These are phyloP conservation scores for Aphyosemion australe DNA, from an alignment of 2,113 vertebrate species.

Conservation along the genomic window DNA sequence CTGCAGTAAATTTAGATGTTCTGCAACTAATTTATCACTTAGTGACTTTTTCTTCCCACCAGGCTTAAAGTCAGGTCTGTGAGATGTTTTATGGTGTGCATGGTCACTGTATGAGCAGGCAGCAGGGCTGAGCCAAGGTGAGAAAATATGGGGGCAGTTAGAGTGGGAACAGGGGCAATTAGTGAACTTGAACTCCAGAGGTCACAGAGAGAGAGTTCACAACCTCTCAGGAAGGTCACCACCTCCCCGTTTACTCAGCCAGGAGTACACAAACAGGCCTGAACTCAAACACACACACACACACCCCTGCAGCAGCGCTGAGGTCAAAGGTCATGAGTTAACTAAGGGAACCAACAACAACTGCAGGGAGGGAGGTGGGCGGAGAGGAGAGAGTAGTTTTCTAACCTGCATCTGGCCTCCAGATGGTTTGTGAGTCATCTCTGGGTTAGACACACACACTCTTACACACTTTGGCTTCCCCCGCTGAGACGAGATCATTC, in stretches of 20 bases:
- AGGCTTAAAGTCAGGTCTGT: not conserved
- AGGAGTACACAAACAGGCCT: slow-evolving; percentile 39
- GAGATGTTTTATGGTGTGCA: not conserved
- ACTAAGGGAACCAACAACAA: slow-evolving; percentile 67
- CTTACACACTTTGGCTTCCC: slow-evolving; percentile 64
- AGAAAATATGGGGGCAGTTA: slow-evolving; percentile 30
- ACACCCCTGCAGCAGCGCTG: slow-evolving; percentile 11
- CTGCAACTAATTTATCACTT: too few species aligned
- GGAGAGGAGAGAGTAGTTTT: slow-evolving; percentile 60
- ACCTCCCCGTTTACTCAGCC: slow-evolving; percentile 61
- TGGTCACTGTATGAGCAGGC: slow-evolving; percentile 22
- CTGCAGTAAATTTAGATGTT: too few species aligned
- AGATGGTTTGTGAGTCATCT: slow-evolving; percentile 84
- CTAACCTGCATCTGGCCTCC: slow-evolving; percentile 82
- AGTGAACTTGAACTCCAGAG: slow-evolving; percentile 82
- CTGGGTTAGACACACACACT: slow-evolving; percentile 73
- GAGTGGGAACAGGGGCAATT: slow-evolving; percentile 66
- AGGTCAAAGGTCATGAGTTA: slow-evolving; percentile 68
- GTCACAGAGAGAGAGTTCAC: slow-evolving; percentile 61
- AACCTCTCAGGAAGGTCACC: slow-evolving; percentile 28
- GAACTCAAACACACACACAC: slow-evolving; percentile 26
- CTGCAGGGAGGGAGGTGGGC: slow-evolving; percentile 50
- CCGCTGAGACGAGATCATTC: slow-evolving; percentile 77
- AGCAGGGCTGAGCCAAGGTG: not conserved
- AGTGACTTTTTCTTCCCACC: not conserved